Evolutionary conservation across 1,140 invertebrate species (phyloP).

Genomic region (Drosophila ercepeae): DNA sequence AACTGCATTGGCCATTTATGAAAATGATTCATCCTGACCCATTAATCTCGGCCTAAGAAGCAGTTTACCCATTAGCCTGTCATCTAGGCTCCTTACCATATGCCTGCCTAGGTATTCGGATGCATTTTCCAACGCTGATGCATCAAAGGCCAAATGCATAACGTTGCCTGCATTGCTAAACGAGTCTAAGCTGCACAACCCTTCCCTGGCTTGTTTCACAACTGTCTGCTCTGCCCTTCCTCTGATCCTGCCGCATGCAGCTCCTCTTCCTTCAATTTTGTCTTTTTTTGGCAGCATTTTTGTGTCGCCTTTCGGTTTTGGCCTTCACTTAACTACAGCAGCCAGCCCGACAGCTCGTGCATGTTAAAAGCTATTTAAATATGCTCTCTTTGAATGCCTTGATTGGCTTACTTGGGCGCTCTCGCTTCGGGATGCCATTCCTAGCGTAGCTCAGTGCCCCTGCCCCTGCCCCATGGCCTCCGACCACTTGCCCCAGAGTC

Average conservation of each 20-base stretch:
- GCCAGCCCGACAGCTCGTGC: constrained; percentile 74
- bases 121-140: constrained; percentile 39
- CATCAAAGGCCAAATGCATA: constrained; percentile 65
- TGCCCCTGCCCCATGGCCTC: constrained; percentile 15
- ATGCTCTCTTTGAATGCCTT: constrained; percentile 81
- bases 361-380: constrained; percentile 82
- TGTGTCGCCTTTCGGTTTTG: constrained; percentile 74
- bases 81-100: constrained; percentile 5
- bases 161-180: constrained; percentile 71
- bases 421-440: constrained; percentile 43
- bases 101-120: constrained; percentile 24
- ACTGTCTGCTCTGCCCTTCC: constrained; percentile 33
- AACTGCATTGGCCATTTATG: constrained; percentile 4
- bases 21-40: background rate
- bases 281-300: constrained; percentile 61
- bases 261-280: background rate
- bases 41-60: background rate
- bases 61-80: constrained; percentile 34
- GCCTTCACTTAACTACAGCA: constrained; percentile 77
- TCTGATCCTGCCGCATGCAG: background rate
- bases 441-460: constrained; percentile 11
- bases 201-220: constrained; percentile 54
- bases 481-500: background rate
- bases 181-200: constrained; percentile 57
- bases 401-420: constrained; percentile 68